Conservation (phyloP, 1,140 invertebrate species). For the Atopsyche davidsoni region DNA sequence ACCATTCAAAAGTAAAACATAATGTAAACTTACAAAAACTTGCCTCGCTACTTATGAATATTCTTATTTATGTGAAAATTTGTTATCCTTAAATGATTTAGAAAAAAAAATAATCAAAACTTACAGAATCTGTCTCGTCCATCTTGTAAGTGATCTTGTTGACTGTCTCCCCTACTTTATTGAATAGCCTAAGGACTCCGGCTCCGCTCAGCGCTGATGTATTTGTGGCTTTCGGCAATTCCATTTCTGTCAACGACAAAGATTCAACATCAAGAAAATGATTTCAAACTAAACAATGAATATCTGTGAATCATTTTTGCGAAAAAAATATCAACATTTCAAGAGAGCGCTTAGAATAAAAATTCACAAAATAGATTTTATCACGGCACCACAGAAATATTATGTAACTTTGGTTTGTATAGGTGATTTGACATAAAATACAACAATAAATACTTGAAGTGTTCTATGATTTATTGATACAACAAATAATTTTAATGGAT, state of each 20-base stretch:
- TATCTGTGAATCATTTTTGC: neutral
- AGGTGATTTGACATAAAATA: no score
- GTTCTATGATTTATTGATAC: no score
- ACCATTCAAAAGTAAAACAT: no score
- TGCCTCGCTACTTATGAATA: neutral
- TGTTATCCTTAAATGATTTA: neutral
- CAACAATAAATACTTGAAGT: no score
- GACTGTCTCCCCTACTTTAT: conserved; percentile 94
- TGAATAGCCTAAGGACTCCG: conserved; percentile 90
- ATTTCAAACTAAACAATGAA: neutral
- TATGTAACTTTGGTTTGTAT: no score
- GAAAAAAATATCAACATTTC: no score
- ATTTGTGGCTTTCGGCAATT: conserved; percentile 91
- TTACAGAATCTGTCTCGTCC: conserved; percentile 96
- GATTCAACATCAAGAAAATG: conserved; percentile 18
- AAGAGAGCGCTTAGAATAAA: no score
- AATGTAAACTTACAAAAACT: no score
- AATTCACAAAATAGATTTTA: no score
- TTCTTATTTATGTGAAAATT: neutral
- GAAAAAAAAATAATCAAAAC: conserved; percentile 32
- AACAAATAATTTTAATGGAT: no score
- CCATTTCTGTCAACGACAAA: conserved; percentile 58
- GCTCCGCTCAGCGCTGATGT: conserved; percentile 95
- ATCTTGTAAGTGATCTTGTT: conserved; percentile 99
- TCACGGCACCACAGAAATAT: no score